Evolutionary conservation across 92 coral and sea anemone genomes (phyloP), one percentile per base, ranked within the genome.

Genomic region (Epizoanthus rinbou): DNA sequence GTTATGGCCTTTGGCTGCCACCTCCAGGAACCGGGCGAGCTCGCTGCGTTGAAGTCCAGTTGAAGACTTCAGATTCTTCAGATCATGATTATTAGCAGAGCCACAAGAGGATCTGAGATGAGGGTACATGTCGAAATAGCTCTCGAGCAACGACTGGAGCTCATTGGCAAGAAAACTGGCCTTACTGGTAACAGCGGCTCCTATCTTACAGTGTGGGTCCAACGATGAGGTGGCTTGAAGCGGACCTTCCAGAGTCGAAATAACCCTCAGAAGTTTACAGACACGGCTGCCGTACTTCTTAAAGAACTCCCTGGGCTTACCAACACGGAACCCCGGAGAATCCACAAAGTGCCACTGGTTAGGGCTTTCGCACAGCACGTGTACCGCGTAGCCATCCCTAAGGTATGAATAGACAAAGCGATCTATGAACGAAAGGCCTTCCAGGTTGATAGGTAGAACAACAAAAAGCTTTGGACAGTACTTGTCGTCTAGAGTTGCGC

Each of bases 311-410:
- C 59, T 85, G 21, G 88, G 88, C 33, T 85, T 85, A 23, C 80
- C 80, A 56, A 85, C 71, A n/a, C 85, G 88, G 75, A 85, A 79
- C 17, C 84, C 88, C 6, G 88, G 88, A 14, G 84, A 85, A 39
- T 68, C 57, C 5, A 78, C 31, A 78, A 85, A 85, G 80, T 85
- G 88, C 88, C 88, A 85, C 64, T 85, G 71, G 18, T 31, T 62
- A 1, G 88, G 88, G 24, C 71, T 67, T 64, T 85, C 88, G 71
- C 88, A 85, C 13, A 85, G 78, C 5, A 85, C 63, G 16, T 85
- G 88, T 19, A 85, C 88, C 23, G 88, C 88, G 52, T 68, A 85
- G 16, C 88, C 88, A 70, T 85, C 88, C 41, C 88, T 56, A 16
- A 85, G 15, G 64, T 68, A 57, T 6, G 88, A 67, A 66, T 68